Evolutionary conservation across 2,888 invertebrate species (phyloP), one percentile per base, ranked within the genome.

Genomic region (Megaustenia siamemsis): DNA sequence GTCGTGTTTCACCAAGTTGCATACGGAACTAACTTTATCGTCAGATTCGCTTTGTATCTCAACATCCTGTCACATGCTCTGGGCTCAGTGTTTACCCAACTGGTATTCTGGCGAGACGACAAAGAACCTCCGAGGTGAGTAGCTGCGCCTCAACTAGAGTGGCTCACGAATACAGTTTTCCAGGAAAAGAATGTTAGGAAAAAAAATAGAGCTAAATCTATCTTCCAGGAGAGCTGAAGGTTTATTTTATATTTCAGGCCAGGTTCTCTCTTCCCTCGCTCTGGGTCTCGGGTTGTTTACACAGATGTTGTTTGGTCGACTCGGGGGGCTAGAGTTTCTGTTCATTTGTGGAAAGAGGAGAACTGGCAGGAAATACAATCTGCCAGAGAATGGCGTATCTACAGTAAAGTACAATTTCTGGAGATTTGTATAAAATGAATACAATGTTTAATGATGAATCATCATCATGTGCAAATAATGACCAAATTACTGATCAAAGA

Each of bases 191-290:
- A 8, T 21, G 15, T 28, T 32, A 10, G n/a, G 35, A 28, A 21
- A 63, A 63, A 28, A 60, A 40, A 32, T 1, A 5, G 68, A 80
- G 38, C 49, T 28, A 49, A 53, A 69, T 80, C 69, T 80, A 49
- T 80, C 69, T 69, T 35, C 53, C 56, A 69, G 80, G 53, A 69
- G 53, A 80, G 53, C 21, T n/a, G 43, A 8, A 63, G 63, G 80
- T 80, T 80, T 80, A 80, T 80, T 80, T 80, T 80, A 80, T 69
- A 80, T 69, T 69, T 69, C 53, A 68, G 28, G 28, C 68, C 80
- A 53, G 80, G 18, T 69, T 49, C 45, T 32, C 75, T 75, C 75
- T 43, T 45, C 75, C 75, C 60, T 60, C 63, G 43, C 82, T 49
- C 15, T 35, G 35, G 75, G 73, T 60, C 63, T 18, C 66, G 35